Evolutionary conservation across 2,888 invertebrate genomes (phyloP).

Genomic region (Microdon myrmicae): DNA sequence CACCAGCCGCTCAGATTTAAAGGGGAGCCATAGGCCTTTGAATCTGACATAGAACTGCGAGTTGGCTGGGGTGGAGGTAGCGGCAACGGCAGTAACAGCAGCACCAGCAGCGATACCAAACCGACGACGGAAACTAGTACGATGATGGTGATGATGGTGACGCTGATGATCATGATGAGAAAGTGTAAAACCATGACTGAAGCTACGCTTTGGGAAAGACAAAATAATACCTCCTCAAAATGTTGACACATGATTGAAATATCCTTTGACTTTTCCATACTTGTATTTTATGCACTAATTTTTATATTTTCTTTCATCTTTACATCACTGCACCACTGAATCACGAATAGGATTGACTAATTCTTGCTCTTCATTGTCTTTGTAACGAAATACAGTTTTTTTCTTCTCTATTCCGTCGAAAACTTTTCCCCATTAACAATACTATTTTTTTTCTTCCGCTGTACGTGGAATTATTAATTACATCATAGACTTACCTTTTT

Average conservation of each 20-base stretch:
- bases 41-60: too few relatives aligned
- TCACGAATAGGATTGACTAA: conserved; percentile 46
- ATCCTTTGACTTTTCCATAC: too few relatives aligned
- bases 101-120: conserved; percentile 10
- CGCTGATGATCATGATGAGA: too few relatives aligned
- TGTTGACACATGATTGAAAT: too few relatives aligned
- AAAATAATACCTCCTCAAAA: too few relatives aligned
- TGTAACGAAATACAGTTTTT: too few relatives aligned
- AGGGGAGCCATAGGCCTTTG: too few relatives aligned
- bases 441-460: conserved; percentile 12
- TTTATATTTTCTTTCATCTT: conserved; percentile 32
- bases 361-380: conserved; percentile 11
- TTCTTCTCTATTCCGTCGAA: conserved; percentile 46
- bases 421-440: conserved; percentile 45
- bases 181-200: conserved; percentile 10
- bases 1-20: conserved; percentile 15
- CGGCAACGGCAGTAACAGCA: conserved; percentile 18
- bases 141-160: conserved; percentile 2
- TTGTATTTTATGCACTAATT: conserved; percentile 8
- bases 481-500: conserved; percentile 51
- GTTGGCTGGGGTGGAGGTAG: conserved; percentile 13
- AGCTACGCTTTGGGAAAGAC: conserved; percentile 23
- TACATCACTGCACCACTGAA: conserved; percentile 53
- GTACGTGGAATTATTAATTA: conserved; percentile 34
- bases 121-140: conserved; percentile 20